Conservation (phyloP, 35 echinoderm and acorn worm genomes). For the Ophiothrix spiculata region DNA sequence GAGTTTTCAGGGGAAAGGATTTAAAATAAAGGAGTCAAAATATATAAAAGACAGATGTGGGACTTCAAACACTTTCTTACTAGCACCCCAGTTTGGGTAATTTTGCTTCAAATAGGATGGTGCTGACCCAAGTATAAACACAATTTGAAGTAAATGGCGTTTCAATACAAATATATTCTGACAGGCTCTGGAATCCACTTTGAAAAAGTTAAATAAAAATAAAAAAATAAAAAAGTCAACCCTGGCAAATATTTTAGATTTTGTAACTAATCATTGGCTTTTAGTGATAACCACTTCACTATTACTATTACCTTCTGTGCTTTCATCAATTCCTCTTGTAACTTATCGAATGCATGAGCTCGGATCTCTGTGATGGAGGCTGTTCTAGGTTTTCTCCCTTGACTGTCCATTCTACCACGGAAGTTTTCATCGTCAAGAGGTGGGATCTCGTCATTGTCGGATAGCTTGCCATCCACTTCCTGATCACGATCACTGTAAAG, state of each 20-base stretch:
- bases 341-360: conserved; percentile 63
- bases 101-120: no score
- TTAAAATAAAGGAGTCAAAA: no score
- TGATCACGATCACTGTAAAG: neutral
- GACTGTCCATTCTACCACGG: neutral
- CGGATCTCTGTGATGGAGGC: neutral
- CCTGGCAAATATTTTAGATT: neutral
- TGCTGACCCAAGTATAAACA: neutral
- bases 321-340: conserved; percentile 88
- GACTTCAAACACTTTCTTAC: no score
- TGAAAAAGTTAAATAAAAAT: neutral
- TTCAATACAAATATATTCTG: neutral
- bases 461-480: neutral
- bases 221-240: neutral
- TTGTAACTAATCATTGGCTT: neutral
- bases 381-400: neutral
- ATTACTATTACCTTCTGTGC: conserved; percentile 60
- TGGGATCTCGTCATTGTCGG: neutral
- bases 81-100: no score
- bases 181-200: neutral
- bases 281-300: neutral
- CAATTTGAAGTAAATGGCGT: neutral
- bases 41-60: no score
- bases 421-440: neutral
- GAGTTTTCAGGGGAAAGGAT: no score